A percentile compares a stretch with the other conserved stretches of the same genome.
Evolutionary conservation across 1,140 invertebrate genomes (phyloP).

Genomic region (Bombus consobrinus): DNA sequence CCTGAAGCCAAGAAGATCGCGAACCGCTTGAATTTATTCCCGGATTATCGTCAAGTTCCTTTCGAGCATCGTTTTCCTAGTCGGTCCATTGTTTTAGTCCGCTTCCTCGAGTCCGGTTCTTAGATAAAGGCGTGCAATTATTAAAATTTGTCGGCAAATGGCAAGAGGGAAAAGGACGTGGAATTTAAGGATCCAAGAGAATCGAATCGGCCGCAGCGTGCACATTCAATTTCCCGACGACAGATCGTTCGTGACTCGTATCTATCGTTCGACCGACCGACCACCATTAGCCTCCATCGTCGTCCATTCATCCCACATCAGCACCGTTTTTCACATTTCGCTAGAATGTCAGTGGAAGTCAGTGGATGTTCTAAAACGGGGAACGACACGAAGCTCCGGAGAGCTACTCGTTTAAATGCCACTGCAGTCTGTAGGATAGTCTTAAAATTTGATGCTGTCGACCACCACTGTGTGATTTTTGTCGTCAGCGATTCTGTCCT

Average conservation of each 20-base stretch:
- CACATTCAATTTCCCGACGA: slow-evolving; percentile 47
- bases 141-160: slow-evolving; percentile 58
- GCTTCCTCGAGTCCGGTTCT: not conserved
- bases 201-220: not conserved
- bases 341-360: not conserved
- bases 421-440: too few relatives aligned
- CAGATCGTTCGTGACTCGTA: slow-evolving; percentile 20
- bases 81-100: not conserved
- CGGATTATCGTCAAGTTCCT: slow-evolving; percentile 49
- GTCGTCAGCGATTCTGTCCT: too few relatives aligned
- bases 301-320: not conserved
- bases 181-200: slow-evolving; percentile 57
- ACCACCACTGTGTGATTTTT: too few relatives aligned
- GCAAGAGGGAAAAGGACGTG: slow-evolving; percentile 23
- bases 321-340: not conserved
- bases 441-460: too few relatives aligned
- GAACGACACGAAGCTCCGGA: too few relatives aligned
- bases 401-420: too few relatives aligned
- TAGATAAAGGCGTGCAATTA: not conserved
- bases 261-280: slow-evolving; percentile 43
- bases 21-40: slow-evolving; percentile 64
- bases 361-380: too few relatives aligned
- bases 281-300: slow-evolving; percentile 36
- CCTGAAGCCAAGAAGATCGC: slow-evolving; percentile 39
- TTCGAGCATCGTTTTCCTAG: not conserved